A percentile compares a stretch with the other conserved stretches of the same genome.
Evolutionary conservation across 2,113 vertebrate species (phyloP).

Genomic region (Psilopogon haemacephalus): DNA sequence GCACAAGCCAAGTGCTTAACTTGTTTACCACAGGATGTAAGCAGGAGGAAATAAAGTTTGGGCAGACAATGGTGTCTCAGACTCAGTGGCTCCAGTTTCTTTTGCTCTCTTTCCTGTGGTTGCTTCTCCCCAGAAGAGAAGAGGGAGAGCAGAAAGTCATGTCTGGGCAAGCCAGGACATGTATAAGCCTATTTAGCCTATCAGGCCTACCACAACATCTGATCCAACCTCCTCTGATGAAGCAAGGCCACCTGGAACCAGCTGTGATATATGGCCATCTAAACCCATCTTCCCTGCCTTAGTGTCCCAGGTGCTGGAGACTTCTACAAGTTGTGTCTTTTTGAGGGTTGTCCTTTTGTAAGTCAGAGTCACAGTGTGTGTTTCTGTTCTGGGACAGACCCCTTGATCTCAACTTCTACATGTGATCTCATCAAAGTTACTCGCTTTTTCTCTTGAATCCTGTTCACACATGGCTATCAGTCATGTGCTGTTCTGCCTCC

Average conservation of each 20-base stretch:
- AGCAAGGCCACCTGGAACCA: not conserved
- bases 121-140: too few relatives aligned
- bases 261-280: not conserved
- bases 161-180: too few relatives aligned
- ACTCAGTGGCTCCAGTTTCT: too few relatives aligned
- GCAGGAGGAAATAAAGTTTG: too few relatives aligned
- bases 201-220: too few relatives aligned
- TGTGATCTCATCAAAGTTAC: not conserved
- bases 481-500: not conserved
- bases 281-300: not conserved
- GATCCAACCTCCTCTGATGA: rapidly evolving
- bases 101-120: too few relatives aligned
- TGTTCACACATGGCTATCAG: not conserved
- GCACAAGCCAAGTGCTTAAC: too few relatives aligned
- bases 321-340: not conserved
- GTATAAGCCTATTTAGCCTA: too few relatives aligned
- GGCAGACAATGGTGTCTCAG: too few relatives aligned
- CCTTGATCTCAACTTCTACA: not conserved
- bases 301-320: not conserved
- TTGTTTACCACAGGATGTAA: too few relatives aligned
- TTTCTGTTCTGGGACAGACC: not conserved
- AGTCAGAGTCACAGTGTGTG: not conserved
- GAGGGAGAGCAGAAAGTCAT: too few relatives aligned
- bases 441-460: not conserved
- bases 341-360: not conserved